Conservation (phyloP, 1,140 invertebrate species). For the Megalonaias nervosa region DNA sequence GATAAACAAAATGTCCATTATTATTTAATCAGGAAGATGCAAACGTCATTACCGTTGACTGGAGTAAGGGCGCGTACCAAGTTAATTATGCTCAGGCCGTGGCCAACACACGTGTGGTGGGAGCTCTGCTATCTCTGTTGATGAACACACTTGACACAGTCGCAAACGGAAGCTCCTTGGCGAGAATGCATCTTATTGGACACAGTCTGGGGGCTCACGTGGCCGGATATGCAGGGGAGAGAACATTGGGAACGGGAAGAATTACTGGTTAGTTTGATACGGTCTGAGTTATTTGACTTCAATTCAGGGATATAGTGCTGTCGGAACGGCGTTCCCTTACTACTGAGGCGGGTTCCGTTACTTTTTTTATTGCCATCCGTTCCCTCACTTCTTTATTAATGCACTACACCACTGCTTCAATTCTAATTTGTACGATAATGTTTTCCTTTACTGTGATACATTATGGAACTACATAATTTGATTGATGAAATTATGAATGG, state of each 20-base stretch:
- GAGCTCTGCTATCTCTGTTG: conserved; percentile 87
- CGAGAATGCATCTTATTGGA: conserved; percentile 83
- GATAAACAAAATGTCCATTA: not conserved
- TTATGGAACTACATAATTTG: not conserved
- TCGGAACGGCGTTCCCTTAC: not conserved
- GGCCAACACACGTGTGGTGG: conserved; percentile 92
- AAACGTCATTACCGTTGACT: conserved; percentile 93
- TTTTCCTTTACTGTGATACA: not conserved
- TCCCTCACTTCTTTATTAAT: not conserved
- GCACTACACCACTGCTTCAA: too few species aligned
- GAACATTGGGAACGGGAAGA: conserved; percentile 83
- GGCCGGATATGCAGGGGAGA: conserved; percentile 89
- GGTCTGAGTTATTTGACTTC: not conserved
- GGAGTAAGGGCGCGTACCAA: conserved; percentile 89
- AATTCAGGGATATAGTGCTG: not conserved
- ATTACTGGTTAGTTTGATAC: conserved; percentile 75
- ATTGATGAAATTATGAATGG: not conserved
- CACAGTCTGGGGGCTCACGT: conserved; percentile 93
- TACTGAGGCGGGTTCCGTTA: not conserved
- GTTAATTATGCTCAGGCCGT: conserved; percentile 90
- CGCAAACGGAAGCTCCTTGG: not conserved
- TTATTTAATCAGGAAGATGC: conserved; percentile 55
- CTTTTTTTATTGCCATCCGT: not conserved
- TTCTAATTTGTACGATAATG: not conserved
- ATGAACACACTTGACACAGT: conserved; percentile 6